Conservation (phyloP, 2,888 invertebrate genomes). For the Cyaniris semiargus region DNA sequence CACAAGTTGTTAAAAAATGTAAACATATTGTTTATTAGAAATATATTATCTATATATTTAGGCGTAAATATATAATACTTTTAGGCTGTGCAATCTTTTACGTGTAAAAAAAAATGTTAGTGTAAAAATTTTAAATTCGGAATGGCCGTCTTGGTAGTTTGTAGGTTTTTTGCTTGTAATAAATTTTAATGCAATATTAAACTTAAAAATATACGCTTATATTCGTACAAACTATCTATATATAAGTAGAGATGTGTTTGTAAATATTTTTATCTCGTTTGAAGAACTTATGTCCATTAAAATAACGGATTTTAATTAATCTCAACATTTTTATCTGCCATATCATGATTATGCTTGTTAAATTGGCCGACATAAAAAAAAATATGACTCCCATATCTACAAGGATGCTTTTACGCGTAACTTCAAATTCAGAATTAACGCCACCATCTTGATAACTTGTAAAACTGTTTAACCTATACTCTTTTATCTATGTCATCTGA, state of each 20-base stretch:
- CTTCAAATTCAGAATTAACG: not conserved
- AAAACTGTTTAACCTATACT: not conserved
- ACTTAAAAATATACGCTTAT: slow-evolving; percentile 56
- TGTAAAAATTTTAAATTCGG: not conserved
- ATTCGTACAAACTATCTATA: slow-evolving; percentile 57
- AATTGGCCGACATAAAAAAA: not conserved
- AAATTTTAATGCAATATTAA: slow-evolving; percentile 31
- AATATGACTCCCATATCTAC: not conserved
- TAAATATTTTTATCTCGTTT: slow-evolving; percentile 14
- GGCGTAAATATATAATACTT: not conserved
- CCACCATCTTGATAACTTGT: not conserved
- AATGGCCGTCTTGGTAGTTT: slow-evolving; percentile 14
- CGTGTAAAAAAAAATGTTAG: slow-evolving; percentile 10
- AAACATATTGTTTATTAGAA: not conserved
- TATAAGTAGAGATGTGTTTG: slow-evolving; percentile 33
- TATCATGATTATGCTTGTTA: not conserved
- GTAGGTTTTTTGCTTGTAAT: slow-evolving; percentile 20
- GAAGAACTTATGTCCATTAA: not conserved
- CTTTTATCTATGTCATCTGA: no score
- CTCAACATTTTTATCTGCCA: not conserved
- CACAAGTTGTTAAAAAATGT: not conserved
- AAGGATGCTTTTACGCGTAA: not conserved
- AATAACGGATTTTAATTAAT: not conserved
- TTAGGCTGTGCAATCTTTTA: slow-evolving; percentile 16
- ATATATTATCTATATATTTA: not conserved